A percentile compares a stretch with the other conserved stretches of the same genome.
Conservation (phyloP, 1,140 invertebrate genomes). For the Mesaphorura yosii region DNA sequence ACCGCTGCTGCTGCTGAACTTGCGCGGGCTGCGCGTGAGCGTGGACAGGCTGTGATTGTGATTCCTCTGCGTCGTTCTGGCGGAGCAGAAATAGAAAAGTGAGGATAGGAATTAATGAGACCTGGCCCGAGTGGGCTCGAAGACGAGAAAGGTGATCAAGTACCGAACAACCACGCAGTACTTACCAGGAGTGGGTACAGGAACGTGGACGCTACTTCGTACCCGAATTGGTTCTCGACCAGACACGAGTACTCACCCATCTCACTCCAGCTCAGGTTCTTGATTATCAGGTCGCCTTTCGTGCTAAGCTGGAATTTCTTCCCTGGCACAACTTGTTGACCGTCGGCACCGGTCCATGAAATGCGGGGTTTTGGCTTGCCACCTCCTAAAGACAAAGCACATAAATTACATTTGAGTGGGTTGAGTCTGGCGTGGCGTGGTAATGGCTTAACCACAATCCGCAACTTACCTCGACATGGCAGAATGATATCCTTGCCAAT, state of each 20-base stretch:
- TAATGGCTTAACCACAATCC: too few species aligned
- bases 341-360: slow-evolving; percentile 52
- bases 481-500: slow-evolving; percentile 52
- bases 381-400: too few species aligned
- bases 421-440: too few species aligned
- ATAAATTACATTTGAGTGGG: too few species aligned
- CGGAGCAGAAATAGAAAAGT: neutral
- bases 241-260: slow-evolving; percentile 64
- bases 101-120: neutral
- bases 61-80: neutral
- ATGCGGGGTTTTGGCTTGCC: slow-evolving; percentile 51
- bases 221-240: slow-evolving; percentile 52
- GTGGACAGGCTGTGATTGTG: too few species aligned
- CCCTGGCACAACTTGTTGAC: slow-evolving; percentile 40
- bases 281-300: slow-evolving; percentile 61
- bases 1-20: too few species aligned
- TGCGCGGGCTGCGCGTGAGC: too few species aligned
- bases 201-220: slow-evolving; percentile 55
- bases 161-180: neutral
- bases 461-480: slow-evolving; percentile 57
- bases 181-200: slow-evolving; percentile 59
- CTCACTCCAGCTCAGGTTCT: slow-evolving; percentile 55
- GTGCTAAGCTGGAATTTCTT: slow-evolving; percentile 45
- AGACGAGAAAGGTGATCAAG: too few species aligned
- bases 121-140: neutral